phyloP scores from a whole-genome alignment of 2,113 vertebrate genomes.

The Lagopus leucura region DNA sequence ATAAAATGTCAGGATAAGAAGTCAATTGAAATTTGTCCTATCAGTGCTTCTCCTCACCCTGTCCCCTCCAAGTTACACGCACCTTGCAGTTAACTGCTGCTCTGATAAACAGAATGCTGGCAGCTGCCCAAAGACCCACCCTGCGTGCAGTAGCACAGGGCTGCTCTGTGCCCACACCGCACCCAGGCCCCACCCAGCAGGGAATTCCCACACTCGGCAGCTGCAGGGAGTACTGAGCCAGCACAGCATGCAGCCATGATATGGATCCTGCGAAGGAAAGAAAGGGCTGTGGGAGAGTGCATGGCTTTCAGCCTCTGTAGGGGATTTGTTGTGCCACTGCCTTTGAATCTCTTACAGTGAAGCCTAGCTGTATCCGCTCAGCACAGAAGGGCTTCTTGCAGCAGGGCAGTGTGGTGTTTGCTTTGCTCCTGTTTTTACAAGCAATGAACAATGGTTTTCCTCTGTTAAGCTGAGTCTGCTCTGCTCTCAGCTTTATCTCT shows the following conservation, averaged over 20 bases:
- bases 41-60: neutral
- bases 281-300: neutral
- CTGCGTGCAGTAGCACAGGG: neutral
- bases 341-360: neutral
- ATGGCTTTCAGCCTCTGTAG: rapidly evolving
- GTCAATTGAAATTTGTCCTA: neutral
- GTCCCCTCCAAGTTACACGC: neutral
- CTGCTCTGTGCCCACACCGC: neutral
- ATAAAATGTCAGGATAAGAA: neutral
- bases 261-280: neutral
- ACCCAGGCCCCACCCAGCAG: constrained; percentile 26
- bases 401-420: neutral
- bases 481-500: neutral
- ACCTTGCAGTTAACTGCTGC: neutral
- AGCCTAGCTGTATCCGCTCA: neutral
- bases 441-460: neutral
- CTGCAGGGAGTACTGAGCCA: neutral
- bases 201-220: constrained; percentile 38
- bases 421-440: too few species aligned
- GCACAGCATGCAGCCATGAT: neutral
- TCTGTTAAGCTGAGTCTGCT: neutral
- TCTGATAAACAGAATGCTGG: neutral
- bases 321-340: neutral
- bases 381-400: neutral
- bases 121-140: neutral